Percentiles rank a stretch among this genome's conserved stretches.
These are phyloP conservation scores for Thaumetopoea pityocampa DNA, from an alignment of 1,140 invertebrate species.

Conservation along the genomic window DNA sequence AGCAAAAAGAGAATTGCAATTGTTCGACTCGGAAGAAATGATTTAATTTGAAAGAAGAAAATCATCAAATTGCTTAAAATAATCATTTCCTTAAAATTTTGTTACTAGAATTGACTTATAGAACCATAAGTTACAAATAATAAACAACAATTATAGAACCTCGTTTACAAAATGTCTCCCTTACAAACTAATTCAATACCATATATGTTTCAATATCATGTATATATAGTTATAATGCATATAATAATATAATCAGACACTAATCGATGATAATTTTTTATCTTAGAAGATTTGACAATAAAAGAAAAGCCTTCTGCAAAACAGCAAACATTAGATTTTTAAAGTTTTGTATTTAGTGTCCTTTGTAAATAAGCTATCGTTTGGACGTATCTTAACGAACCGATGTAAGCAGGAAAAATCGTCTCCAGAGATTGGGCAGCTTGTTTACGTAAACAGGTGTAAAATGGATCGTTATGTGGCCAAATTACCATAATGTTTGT, in stretches of 20 bases:
- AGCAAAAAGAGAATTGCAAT: no score
- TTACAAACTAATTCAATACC: no score
- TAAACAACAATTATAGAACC: no score
- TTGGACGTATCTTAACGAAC: constrained; percentile 22
- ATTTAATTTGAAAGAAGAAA: no score
- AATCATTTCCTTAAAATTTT: no score
- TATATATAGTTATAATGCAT: constrained; percentile 1
- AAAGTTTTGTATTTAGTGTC: constrained; percentile 16
- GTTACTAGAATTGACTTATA: no score
- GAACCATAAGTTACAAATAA: no score
- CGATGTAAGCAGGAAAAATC: constrained; percentile 33
- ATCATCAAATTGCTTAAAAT: no score
- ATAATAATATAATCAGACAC: constrained; percentile 7
- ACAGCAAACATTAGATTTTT: constrained; percentile 14
- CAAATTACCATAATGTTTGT: constrained; percentile 67
- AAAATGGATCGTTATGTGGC: constrained; percentile 57
- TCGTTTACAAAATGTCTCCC: no score
- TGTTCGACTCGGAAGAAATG: no score
- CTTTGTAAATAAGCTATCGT: constrained; percentile 18
- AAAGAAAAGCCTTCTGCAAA: constrained; percentile 6
- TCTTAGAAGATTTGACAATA: constrained; percentile 10
- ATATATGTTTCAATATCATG: no score
- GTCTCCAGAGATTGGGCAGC: constrained; percentile 39
- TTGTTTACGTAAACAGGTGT: constrained; percentile 64
- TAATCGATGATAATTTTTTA: constrained; percentile 13